Conservation (phyloP, 2,888 invertebrate genomes). For the Gastrophysa polygoni region DNA sequence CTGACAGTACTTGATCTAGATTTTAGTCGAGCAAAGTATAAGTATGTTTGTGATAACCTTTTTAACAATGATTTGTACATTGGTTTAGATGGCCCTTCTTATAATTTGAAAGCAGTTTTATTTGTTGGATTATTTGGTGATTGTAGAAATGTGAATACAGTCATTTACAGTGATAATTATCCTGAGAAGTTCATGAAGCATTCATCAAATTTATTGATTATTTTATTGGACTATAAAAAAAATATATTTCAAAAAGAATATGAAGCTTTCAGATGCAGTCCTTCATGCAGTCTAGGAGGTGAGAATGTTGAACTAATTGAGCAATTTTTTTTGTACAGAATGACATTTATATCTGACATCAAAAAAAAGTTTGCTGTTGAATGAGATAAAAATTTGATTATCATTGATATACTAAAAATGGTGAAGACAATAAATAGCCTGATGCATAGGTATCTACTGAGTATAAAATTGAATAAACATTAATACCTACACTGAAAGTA, state of each 20-base stretch:
- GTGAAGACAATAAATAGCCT: too few species aligned
- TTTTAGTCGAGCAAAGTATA: constrained; percentile 57
- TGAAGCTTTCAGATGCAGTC: not conserved
- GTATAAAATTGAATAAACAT: too few species aligned
- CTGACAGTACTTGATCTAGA: constrained; percentile 30
- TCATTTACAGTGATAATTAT: constrained; percentile 42
- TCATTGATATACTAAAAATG: too few species aligned
- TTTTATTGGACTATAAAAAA: constrained; percentile 20
- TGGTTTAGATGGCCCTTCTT: constrained; percentile 67
- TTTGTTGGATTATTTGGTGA: constrained; percentile 42
- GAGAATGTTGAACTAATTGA: not conserved
- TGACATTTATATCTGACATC: not conserved
- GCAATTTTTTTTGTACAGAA: not conserved
- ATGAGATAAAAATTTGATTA: too few species aligned
- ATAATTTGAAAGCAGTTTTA: constrained; percentile 63
- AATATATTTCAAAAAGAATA: constrained; percentile 6
- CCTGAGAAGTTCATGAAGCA: constrained; percentile 34
- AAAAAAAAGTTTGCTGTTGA: not conserved
- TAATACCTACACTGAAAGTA: too few species aligned
- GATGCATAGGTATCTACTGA: too few species aligned
- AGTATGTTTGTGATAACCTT: constrained; percentile 68
- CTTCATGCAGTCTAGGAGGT: too few species aligned
- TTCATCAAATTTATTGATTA: constrained; percentile 4
- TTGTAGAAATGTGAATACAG: constrained; percentile 32
- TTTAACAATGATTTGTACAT: constrained; percentile 67